These are phyloP conservation scores for Xestoiulus laeticollis DNA, from an alignment of 2,888 invertebrate species.

Conservation along the genomic window DNA sequence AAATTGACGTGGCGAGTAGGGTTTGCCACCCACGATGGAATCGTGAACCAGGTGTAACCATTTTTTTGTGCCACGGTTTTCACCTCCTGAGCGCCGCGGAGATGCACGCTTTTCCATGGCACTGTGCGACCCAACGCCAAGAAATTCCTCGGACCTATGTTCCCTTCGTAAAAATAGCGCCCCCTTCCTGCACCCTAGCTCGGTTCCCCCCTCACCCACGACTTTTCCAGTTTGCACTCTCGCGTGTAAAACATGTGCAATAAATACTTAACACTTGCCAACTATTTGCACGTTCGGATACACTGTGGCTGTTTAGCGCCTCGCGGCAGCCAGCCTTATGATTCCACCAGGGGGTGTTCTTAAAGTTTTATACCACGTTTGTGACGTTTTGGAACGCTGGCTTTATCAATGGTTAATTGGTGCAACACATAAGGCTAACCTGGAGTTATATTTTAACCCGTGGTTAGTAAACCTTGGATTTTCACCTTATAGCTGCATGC, in stretches of 20 bases:
- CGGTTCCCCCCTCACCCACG: neutral
- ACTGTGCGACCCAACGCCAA: neutral
- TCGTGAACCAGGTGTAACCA: neutral
- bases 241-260: conserved; percentile 36
- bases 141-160: neutral
- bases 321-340: neutral
- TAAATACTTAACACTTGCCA: conserved; percentile 34
- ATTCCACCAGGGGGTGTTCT: neutral
- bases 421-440: too few species aligned
- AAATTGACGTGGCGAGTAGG: neutral
- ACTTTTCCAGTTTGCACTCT: neutral
- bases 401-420: too few species aligned
- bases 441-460: too few species aligned
- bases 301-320: neutral
- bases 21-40: conserved; percentile 18
- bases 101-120: neutral
- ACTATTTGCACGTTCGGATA: neutral
- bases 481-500: too few species aligned
- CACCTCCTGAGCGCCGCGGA: neutral
- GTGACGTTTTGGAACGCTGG: too few species aligned
- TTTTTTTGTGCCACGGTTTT: conserved; percentile 17
- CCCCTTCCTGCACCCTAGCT: too few species aligned
- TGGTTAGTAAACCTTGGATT: too few species aligned
- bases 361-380: neutral
- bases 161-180: neutral